phyloP scores from a whole-genome alignment of 1,140 invertebrate species.

The Papilio xuthus region DNA sequence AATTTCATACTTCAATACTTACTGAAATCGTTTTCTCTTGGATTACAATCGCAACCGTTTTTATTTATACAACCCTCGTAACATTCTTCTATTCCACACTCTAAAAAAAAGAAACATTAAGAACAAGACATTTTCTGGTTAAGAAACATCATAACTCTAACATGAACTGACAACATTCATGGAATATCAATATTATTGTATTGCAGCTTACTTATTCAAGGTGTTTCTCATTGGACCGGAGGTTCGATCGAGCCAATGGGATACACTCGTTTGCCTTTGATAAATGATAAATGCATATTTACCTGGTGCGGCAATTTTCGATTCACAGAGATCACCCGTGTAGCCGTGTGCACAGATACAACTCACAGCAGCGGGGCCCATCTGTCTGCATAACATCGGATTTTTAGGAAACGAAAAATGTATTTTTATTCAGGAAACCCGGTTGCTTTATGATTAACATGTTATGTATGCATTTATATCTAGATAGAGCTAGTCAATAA shows the following conservation, averaged over 20 bases:
- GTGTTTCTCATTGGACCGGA: too few relatives aligned
- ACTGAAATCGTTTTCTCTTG: slow-evolving; percentile 66
- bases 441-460: too few relatives aligned
- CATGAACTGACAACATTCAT: too few relatives aligned
- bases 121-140: not conserved
- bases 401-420: slow-evolving; percentile 22
- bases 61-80: slow-evolving; percentile 64
- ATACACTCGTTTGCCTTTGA: too few relatives aligned
- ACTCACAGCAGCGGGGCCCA: slow-evolving; percentile 86
- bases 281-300: not conserved
- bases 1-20: slow-evolving; percentile 47
- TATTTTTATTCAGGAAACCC: not conserved
- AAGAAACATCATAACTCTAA: too few relatives aligned
- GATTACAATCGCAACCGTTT: slow-evolving; percentile 69
- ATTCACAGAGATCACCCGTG: slow-evolving; percentile 86
- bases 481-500: not conserved
- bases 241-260: too few relatives aligned
- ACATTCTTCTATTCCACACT: slow-evolving; percentile 74
- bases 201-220: too few relatives aligned
- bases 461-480: too few relatives aligned
- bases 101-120: slow-evolving; percentile 51
- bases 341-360: slow-evolving; percentile 85
- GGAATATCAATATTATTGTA: too few relatives aligned
- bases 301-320: slow-evolving; percentile 81
- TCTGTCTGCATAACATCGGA: slow-evolving; percentile 81